phyloP scores from a whole-genome alignment of 2,888 invertebrate species.

The Cyclophora albipunctata region DNA sequence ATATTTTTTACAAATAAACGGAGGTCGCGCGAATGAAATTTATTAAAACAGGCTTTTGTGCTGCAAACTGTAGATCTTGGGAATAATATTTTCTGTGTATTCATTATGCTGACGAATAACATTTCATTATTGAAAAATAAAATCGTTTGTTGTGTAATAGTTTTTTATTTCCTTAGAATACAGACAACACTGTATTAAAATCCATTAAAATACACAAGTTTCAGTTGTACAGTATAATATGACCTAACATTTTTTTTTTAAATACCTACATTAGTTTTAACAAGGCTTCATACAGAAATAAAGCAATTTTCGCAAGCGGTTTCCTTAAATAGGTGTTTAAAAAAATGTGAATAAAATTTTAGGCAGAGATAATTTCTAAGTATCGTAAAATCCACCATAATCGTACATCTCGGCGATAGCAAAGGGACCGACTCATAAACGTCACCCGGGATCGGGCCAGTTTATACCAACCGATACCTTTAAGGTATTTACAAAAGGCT shows the following conservation, averaged over 20 bases:
- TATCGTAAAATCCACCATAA: constrained; percentile 50
- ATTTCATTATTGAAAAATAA: background rate
- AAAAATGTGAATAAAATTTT: constrained; percentile 41
- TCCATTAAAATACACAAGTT: too few relatives aligned
- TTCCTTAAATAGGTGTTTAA: constrained; percentile 39
- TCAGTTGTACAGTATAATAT: too few relatives aligned
- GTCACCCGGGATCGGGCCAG: constrained; percentile 58
- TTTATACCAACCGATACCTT: constrained; percentile 67
- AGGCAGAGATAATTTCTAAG: constrained; percentile 47
- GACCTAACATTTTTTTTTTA: too few relatives aligned
- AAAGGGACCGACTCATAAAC: constrained; percentile 66
- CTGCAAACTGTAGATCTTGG: background rate
- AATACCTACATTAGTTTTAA: too few relatives aligned
- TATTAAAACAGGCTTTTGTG: constrained; percentile 4
- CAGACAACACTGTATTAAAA: too few relatives aligned
- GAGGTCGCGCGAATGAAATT: constrained; percentile 5
- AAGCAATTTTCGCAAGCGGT: constrained; percentile 46
- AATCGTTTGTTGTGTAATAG: background rate
- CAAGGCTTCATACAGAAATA: constrained; percentile 6
- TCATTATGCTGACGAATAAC: too few relatives aligned
- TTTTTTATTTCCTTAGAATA: too few relatives aligned
- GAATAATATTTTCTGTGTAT: background rate
- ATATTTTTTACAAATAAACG: constrained; percentile 8
- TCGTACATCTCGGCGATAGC: constrained; percentile 65
- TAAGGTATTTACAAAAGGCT: constrained; percentile 69